A percentile compares a stretch with the other conserved stretches of the same genome.
phyloP scores from a whole-genome alignment of 1,140 invertebrate species.

The Tachypleus tridentatus region DNA sequence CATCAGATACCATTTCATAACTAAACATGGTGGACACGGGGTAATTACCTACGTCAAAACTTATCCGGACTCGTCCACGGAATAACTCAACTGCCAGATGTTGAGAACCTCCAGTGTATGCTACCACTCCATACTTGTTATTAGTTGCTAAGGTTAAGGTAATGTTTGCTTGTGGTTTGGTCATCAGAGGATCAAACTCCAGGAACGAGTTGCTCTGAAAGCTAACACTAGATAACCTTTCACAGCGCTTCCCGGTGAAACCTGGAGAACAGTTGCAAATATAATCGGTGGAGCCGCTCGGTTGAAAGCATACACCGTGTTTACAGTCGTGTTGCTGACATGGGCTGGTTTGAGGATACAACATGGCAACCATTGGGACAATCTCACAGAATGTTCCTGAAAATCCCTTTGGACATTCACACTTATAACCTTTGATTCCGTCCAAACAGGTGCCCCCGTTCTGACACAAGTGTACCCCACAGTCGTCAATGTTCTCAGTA shows the following conservation, averaged over 20 bases:
- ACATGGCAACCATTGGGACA: slow-evolving; percentile 59
- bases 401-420: slow-evolving; percentile 79
- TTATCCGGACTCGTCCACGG: slow-evolving; percentile 80
- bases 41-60: slow-evolving; percentile 94
- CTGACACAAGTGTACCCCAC: slow-evolving; percentile 82
- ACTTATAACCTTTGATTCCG: slow-evolving; percentile 82
- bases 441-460: slow-evolving; percentile 87
- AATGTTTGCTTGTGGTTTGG: slow-evolving; percentile 77
- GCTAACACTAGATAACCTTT: slow-evolving; percentile 85
- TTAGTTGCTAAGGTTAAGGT: slow-evolving; percentile 83
- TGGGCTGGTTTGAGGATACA: slow-evolving; percentile 70
- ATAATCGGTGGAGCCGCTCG: slow-evolving; percentile 63
- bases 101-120: slow-evolving; percentile 70
- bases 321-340: slow-evolving; percentile 95
- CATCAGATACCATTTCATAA: slow-evolving; percentile 75
- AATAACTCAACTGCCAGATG: slow-evolving; percentile 92
- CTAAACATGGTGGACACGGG: slow-evolving; percentile 97
- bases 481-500: slow-evolving; percentile 83
- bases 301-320: slow-evolving; percentile 91
- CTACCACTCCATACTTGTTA: slow-evolving; percentile 77
- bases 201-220: slow-evolving; percentile 88
- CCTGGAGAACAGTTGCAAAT: slow-evolving; percentile 93
- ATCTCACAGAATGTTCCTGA: slow-evolving; percentile 92
- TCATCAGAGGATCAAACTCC: slow-evolving; percentile 79
- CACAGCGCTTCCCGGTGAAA: slow-evolving; percentile 91